Base-by-base conservation (phyloP, 64 coral and sea anemone genomes). In the Porites lutea region DNA sequence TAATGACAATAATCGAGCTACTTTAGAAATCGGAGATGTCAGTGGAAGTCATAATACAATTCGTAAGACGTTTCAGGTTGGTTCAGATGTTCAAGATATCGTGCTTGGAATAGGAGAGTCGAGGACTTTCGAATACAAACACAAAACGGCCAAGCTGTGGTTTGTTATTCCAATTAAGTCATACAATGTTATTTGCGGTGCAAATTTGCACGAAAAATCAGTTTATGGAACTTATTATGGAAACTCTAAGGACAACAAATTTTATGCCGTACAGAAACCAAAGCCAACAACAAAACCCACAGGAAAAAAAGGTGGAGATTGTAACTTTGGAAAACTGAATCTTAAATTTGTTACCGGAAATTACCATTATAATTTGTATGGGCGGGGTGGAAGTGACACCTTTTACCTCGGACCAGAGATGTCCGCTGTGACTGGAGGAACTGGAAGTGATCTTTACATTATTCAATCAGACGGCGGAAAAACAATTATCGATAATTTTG, bases 401-500 rank as follows among this genome's bases (percentile, higher is more conserved):
- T 93, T 93, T 78, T 93, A 87, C 9, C 63, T 93, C 44, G 91
- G 91, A 78, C 91, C 91, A 3, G 55, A 93, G 79, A 45, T 93
- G 15, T 66, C 91, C 8, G 13, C 53, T 8, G 82, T 79, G 2
- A 93, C 91, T 0, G 91, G 91, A 23, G 91, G 91, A 71, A 14
- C 6, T n/a, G 91, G 91, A 15, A 87, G 91, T 65, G 90, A 92
- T 47, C n/a, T 77, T 8, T 92, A 92, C 58, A 68, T 92, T 78
- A 65, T 92, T 22, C 90, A 92, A 55, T 92, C 90, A 5, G 80
- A 92, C 21, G 73, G 90, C 48, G 90, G 90, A 22, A 92, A 92
- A 60, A 53, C 90, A 65, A 67, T 92, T 3, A 92, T 92, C 74
- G 90, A 92, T 74, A 92, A 92, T 48, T 92, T 92, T 87, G 70